Evolutionary conservation across 2,888 invertebrate species (phyloP), one percentile per base, ranked within the genome.

Genomic region (Lithosia quadra): DNA sequence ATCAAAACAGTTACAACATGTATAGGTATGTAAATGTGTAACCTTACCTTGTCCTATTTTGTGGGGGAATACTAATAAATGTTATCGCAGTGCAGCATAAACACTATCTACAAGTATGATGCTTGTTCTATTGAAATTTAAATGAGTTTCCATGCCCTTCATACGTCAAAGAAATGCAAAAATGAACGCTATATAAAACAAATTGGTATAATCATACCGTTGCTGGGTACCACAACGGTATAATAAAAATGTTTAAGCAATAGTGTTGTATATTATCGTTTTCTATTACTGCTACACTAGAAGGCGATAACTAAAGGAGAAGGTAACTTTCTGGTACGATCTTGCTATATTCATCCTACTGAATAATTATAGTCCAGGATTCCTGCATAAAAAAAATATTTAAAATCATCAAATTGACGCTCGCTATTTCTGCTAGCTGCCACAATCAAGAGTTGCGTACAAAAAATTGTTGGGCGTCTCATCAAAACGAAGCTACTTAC

Each of bases 121-220:
- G 7, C 11, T 22, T 56, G 10, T 18, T 49, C 55, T 21, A 22
- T 24, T 56, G 55, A 56, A 56, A 56, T 56, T 21, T 56, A 56
- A 56, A 56, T 56, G 22, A 56, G 22, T 24, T 56, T 56, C 55
- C 55, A 56, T 56, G 24, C 4, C 55, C 55, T 56, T 56, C 55
- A 4, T 7, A 15, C 55, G 55, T 15, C 55, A 24, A 56, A 22
- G 55, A 55, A 55, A 55, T 56, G 24, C 13, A 56, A 2, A 49
- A 49, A 3, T n/a, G 24, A 13, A 13, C 24, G 55, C 22, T 24
- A 13, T 22, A 56, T 13, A 56, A 22, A 56, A 13, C n/a, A 55
- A 2, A 21, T 13, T 10, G 22, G 22, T 55, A 55, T 18, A 43
- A 4, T 49, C 18, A 49, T 4, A 18, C 18, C 4, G 18, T 43